Evolutionary conservation across 2,113 vertebrate genomes (phyloP), one percentile per base, ranked within the genome.

Genomic region (Fregetta grallaria): DNA sequence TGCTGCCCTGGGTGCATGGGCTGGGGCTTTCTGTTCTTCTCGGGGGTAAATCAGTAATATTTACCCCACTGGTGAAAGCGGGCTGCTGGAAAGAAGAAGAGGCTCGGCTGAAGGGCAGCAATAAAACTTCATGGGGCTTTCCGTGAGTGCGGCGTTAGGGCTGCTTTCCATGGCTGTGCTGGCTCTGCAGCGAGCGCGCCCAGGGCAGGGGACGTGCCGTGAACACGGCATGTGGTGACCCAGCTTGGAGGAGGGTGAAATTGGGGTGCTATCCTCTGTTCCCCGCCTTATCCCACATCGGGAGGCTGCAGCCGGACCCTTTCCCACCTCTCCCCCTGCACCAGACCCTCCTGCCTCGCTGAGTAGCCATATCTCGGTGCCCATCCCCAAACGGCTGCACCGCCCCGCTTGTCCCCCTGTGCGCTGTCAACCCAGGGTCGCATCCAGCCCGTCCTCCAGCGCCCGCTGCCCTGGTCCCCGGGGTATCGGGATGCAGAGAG

Each of bases 391-490:
- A 77, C 1, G 42, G 12, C 55, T 4, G 4, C 23, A 3, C 34
- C 4, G 1, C 25, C 16, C 40, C 3, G 0, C 76, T 78, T n/a
- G 42, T 71, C 73, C 74, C 38, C 32, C 8, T 45, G 29, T 25
- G 9, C 2, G 2, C 52, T 66, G 11, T 59, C 67, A 59, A 18
- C 17, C 30, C 40, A 16, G 49, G 15, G 25, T 27, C 9, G 3
- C 73, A 62, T 87, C 80, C 90, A 76, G 71, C 21, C 5, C 3
- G 13, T 86, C 15, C 45, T 58, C 13, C 77, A 78, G 74, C 30
- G 2, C 11, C 65, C 0, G 0, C 72, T 9, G 3, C n/a, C 29
- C 27, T 2, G 0, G 4, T 15, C 19, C 49, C 30, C 0, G 1
- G 11, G 4, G 19, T 19, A 20, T 15, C 0, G 1, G 63, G 77